Percentiles rank a stretch among this genome's conserved stretches.
Evolutionary conservation across 2,888 invertebrate genomes (phyloP).

Genomic region (Oxycera nigricornis): DNA sequence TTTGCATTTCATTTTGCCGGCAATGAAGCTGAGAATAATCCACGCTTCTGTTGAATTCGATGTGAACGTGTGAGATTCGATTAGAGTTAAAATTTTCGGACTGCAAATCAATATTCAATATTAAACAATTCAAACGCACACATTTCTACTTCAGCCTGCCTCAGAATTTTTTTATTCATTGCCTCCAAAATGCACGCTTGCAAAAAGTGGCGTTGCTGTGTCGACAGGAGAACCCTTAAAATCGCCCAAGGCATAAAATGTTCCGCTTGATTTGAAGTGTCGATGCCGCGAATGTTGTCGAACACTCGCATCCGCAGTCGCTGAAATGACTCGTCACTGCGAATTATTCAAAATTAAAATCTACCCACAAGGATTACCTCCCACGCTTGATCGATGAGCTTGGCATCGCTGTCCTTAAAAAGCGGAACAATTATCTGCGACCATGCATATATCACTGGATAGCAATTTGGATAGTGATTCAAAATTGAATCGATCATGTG

Average conservation of each 20-base stretch:
- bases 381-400: constrained; percentile 54
- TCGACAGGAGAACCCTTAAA: constrained; percentile 54
- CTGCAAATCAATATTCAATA: no score
- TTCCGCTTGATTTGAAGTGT: constrained; percentile 57
- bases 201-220: constrained; percentile 56
- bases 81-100: constrained; percentile 52
- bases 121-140: background rate
- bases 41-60: constrained; percentile 60
- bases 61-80: constrained; percentile 58
- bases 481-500: constrained; percentile 55
- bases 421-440: constrained; percentile 58
- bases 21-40: constrained; percentile 58
- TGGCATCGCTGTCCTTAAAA: constrained; percentile 56
- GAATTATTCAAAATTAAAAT: no score
- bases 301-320: constrained; percentile 57
- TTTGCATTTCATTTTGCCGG: constrained; percentile 55
- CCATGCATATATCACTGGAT: constrained; percentile 58
- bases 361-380: constrained; percentile 40
- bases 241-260: constrained; percentile 61
- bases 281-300: constrained; percentile 56
- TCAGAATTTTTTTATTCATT: constrained; percentile 49
- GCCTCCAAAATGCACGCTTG: constrained; percentile 54
- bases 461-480: constrained; percentile 56
- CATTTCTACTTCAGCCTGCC: constrained; percentile 41
- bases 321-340: no score